Percentiles rank a stretch among this genome's conserved stretches.
phyloP scores from a whole-genome alignment of 2,888 invertebrate genomes.

The Dryococelus australis region DNA sequence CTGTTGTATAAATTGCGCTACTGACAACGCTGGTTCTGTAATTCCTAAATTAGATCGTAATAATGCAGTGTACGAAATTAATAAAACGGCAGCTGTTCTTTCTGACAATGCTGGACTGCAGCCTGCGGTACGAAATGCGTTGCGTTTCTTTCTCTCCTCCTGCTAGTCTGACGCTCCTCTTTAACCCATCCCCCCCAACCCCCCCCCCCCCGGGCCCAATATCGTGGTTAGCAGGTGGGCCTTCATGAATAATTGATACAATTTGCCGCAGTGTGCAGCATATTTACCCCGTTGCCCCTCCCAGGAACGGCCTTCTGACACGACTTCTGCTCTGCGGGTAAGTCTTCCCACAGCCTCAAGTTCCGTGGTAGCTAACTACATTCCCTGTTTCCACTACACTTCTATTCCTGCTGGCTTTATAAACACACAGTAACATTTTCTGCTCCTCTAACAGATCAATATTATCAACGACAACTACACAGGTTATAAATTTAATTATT shows the following conservation, averaged over 20 bases:
- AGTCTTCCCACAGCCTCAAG: too few relatives aligned
- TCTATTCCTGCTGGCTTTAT: too few relatives aligned
- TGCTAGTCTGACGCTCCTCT: neutral
- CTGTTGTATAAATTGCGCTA: too few relatives aligned
- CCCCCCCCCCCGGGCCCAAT: neutral
- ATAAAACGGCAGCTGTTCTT: neutral
- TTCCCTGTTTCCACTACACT: too few relatives aligned
- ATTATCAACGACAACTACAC: too few relatives aligned
- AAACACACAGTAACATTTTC: too few relatives aligned
- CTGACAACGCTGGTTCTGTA: too few relatives aligned
- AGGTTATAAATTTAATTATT: too few relatives aligned
- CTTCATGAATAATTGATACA: conserved; percentile 10
- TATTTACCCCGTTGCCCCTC: too few relatives aligned
- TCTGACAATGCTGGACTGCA: neutral
- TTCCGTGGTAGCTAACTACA: too few relatives aligned
- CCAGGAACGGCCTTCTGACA: neutral
- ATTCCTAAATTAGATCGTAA: too few relatives aligned
- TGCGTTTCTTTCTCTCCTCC: neutral
- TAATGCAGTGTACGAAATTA: neutral
- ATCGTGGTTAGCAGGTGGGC: neutral
- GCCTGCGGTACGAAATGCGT: neutral
- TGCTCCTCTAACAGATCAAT: too few relatives aligned
- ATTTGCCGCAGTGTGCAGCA: neutral
- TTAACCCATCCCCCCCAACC: neutral
- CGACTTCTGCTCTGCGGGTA: neutral